A percentile compares a stretch with the other conserved stretches of the same genome.
Evolutionary conservation across 2,113 vertebrate species (phyloP).

Genomic region (Aphelocoma coerulescens): DNA sequence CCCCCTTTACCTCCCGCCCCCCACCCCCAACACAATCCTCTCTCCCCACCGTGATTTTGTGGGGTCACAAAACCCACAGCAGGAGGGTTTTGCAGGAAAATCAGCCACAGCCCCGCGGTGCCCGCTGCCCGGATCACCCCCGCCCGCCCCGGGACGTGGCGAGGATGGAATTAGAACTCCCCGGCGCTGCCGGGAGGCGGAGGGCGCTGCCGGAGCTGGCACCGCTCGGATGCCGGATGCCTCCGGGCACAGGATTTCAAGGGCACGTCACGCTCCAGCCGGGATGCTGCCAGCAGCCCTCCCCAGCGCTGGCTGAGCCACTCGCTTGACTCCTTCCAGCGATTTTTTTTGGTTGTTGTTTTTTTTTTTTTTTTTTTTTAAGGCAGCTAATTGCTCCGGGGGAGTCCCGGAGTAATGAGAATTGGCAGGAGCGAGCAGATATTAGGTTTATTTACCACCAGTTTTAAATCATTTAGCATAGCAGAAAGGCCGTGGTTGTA

Average conservation of each 20-base stretch:
- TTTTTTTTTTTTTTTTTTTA: neutral
- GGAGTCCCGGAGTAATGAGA: slow-evolving; percentile 3
- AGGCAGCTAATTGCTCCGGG: neutral
- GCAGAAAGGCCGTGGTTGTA: neutral
- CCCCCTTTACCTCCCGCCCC: neutral
- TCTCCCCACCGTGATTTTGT: rapidly evolving
- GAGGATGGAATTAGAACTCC: neutral
- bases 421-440: neutral
- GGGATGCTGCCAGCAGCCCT: neutral
- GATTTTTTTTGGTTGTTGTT: neutral
- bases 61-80: neutral
- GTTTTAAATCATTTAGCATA: neutral
- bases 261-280: neutral
- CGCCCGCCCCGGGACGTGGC: rapidly evolving
- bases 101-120: rapidly evolving
- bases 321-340: neutral
- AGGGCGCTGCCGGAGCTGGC: neutral
- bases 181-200: neutral
- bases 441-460: neutral
- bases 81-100: neutral
- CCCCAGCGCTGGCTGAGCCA: neutral
- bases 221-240: neutral
- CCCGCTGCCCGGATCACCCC: rapidly evolving
- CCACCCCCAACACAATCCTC: neutral
- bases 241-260: slow-evolving; percentile 8